Evolutionary conservation across 2,113 vertebrate species (phyloP).

Genomic region (Phalacrocorax pelagicus): DNA sequence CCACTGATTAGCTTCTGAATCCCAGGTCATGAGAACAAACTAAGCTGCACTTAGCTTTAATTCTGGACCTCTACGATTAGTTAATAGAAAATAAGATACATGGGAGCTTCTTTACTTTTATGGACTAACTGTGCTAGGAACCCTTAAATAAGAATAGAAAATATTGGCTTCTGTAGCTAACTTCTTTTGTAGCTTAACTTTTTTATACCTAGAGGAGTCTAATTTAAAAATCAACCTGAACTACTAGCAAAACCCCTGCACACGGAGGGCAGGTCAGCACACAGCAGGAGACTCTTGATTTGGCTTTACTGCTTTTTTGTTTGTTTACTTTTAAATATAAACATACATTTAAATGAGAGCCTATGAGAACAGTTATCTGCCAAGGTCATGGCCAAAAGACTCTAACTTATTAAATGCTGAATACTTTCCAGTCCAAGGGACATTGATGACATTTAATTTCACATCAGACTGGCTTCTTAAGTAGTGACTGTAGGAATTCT

Average conservation of each 20-base stretch:
- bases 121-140: neutral
- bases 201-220: neutral
- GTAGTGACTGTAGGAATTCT: neutral
- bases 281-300: neutral
- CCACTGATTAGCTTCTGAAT: neutral
- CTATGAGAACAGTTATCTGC: neutral
- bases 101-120: neutral
- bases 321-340: neutral
- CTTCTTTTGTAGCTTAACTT: neutral
- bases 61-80: neutral
- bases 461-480: neutral
- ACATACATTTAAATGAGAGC: neutral
- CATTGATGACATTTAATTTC: neutral
- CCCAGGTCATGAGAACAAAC: neutral
- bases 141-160: neutral
- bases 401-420: neutral
- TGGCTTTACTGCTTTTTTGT: neutral
- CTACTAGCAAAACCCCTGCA: neutral
- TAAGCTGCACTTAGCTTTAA: neutral
- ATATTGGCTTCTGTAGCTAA: neutral
- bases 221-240: slow-evolving; percentile 17
- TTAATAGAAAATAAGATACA: neutral
- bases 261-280: neutral
- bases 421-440: neutral
- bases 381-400: neutral